Percentiles rank a stretch among this genome's conserved stretches.
These are phyloP conservation scores for Pelecanoides urinatrix DNA, from an alignment of 2,113 vertebrate genomes.

Conservation along the genomic window DNA sequence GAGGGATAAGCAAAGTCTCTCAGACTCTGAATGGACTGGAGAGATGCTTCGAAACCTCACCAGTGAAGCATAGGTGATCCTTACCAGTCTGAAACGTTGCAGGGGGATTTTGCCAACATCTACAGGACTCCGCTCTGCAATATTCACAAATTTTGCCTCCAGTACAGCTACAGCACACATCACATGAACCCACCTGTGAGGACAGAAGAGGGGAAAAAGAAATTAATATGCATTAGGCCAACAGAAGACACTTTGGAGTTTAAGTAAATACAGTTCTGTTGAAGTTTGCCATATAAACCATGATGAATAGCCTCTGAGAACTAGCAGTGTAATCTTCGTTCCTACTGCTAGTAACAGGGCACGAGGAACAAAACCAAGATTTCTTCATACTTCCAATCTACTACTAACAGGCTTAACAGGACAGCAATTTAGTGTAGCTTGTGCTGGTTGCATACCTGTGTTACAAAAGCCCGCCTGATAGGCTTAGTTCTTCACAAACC, in stretches of 20 bases:
- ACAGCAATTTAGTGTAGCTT: not conserved
- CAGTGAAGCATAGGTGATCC: not conserved
- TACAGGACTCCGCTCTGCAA: conserved; percentile 88
- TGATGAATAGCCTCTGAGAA: not conserved
- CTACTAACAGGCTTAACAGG: not conserved
- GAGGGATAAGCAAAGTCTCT: not conserved
- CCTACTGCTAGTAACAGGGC: not conserved
- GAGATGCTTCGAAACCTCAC: not conserved
- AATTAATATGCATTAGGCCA: not conserved
- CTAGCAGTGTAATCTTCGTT: not conserved
- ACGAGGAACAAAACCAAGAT: not conserved
- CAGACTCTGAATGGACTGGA: not conserved
- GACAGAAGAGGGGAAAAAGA: not conserved
- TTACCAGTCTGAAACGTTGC: conserved; percentile 92
- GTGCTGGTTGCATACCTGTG: not conserved
- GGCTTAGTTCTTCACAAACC: not conserved
- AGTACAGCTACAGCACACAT: conserved; percentile 94
- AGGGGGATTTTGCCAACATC: conserved; percentile 93
- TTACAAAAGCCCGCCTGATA: not conserved
- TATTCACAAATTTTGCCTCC: conserved; percentile 94
- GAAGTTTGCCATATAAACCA: not conserved
- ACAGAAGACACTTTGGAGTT: not conserved
- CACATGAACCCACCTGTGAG: conserved; percentile 93
- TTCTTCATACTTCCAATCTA: not conserved
- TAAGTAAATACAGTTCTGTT: not conserved